phyloP scores from a whole-genome alignment of 2,888 invertebrate genomes.

The Apodemia zela region DNA sequence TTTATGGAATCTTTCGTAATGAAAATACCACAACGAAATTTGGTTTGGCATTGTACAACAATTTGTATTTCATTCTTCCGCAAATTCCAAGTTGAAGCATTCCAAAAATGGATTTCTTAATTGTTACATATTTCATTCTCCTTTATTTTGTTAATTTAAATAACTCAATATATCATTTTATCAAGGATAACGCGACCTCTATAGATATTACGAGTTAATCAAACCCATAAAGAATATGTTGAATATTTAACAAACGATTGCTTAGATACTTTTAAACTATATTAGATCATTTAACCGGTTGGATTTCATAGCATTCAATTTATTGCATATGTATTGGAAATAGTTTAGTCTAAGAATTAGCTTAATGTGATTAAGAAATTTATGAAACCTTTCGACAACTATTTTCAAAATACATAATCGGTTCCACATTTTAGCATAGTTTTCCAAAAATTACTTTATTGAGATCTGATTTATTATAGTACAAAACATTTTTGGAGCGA shows the following conservation, averaged over 20 bases:
- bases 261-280: not conserved
- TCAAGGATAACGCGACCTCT: not conserved
- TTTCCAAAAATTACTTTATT: too few species aligned
- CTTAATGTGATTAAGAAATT: too few species aligned
- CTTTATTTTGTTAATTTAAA: not conserved
- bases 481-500: too few species aligned
- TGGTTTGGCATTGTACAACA: not conserved
- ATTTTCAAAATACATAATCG: too few species aligned
- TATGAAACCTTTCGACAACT: too few species aligned
- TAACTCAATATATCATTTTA: constrained; percentile 7
- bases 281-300: not conserved
- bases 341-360: too few species aligned
- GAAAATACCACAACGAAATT: not conserved
- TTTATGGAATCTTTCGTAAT: not conserved
- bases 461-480: too few species aligned
- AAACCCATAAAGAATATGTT: constrained; percentile 1
- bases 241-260: constrained; percentile 1
- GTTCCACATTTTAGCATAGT: too few species aligned
- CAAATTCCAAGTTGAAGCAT: not conserved
- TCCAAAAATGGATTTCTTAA: constrained; percentile 1
- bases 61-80: not conserved
- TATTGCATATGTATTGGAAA: too few species aligned
- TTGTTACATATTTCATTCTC: constrained; percentile 7
- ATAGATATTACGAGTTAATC: not conserved
- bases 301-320: not conserved